A percentile compares a stretch with the other conserved stretches of the same genome.
These are phyloP conservation scores for Brotula barbata DNA, from an alignment of 2,797 vertebrate species.

Conservation along the genomic window DNA sequence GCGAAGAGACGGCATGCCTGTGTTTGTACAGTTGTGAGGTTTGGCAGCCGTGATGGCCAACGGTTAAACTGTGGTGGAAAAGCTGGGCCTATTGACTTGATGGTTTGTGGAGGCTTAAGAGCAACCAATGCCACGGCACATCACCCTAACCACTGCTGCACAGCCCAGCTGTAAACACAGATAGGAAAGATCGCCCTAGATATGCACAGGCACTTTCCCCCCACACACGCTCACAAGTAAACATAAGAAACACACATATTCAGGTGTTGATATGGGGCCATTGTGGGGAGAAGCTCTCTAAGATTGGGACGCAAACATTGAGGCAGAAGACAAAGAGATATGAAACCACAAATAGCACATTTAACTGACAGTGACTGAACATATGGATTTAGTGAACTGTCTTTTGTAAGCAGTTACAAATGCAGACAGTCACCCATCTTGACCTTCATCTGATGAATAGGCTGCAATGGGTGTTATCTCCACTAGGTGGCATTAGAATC, in stretches of 20 bases:
- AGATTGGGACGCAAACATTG: constrained; percentile 43
- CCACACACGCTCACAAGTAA: constrained; percentile 20
- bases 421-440: constrained; percentile 36
- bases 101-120: constrained; percentile 51
- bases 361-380: constrained; percentile 61
- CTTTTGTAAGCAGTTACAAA: constrained; percentile 28
- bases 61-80: constrained; percentile 77
- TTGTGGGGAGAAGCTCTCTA: constrained; percentile 63
- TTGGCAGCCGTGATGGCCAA: constrained; percentile 51
- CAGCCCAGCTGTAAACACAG: constrained; percentile 75
- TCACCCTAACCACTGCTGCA: constrained; percentile 74
- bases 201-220: constrained; percentile 45
- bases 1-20: background rate
- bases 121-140: constrained; percentile 33
- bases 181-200: constrained; percentile 73
- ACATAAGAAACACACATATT: constrained; percentile 41
- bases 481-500: constrained; percentile 71
- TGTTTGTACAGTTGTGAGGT: constrained; percentile 35
- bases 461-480: constrained; percentile 55
- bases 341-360: constrained; percentile 69
- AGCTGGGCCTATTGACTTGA: constrained; percentile 45
- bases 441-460: constrained; percentile 30
- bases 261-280: constrained; percentile 66
- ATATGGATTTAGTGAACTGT: constrained; percentile 29
- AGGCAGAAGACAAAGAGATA: constrained; percentile 58